Percentiles rank a stretch among this genome's conserved stretches.
Evolutionary conservation across 2,797 vertebrate species (phyloP).

Genomic region (Brachyrhaphis roseni): DNA sequence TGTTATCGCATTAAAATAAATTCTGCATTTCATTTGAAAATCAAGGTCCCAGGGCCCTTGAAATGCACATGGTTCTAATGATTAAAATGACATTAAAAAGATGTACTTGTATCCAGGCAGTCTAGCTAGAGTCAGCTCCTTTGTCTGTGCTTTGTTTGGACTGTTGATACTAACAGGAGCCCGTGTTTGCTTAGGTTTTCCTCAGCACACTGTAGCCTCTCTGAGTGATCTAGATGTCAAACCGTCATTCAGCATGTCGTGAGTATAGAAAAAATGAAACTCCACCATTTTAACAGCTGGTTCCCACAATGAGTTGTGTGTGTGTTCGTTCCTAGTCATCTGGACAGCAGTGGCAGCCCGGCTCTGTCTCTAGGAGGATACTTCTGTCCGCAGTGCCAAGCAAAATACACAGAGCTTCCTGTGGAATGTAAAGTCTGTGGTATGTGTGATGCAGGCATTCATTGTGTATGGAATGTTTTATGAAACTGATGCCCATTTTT

Average conservation of each 20-base stretch:
- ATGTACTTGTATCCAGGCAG: no score
- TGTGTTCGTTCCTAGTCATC: conserved; percentile 76
- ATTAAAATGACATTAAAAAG: no score
- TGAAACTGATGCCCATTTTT: neutral
- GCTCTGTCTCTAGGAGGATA: conserved; percentile 91
- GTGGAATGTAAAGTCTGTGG: conserved; percentile 98
- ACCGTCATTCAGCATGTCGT: conserved; percentile 97
- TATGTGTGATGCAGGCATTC: conserved; percentile 70
- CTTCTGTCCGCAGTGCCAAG: conserved; percentile 95
- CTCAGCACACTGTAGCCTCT: conserved; percentile 88
- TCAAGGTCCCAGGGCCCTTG: no score
- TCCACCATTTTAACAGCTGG: neutral
- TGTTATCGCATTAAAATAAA: no score
- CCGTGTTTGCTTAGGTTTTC: conserved; percentile 85
- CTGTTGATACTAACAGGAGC: neutral
- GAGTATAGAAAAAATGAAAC: conserved; percentile 69
- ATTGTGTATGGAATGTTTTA: neutral
- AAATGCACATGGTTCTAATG: no score
- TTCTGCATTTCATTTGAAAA: no score
- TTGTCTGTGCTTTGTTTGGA: neutral
- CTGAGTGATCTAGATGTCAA: conserved; percentile 89
- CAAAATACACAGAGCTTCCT: conserved; percentile 95
- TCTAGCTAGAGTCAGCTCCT: neutral
- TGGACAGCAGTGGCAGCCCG: conserved; percentile 85
- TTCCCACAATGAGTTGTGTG: neutral